These are phyloP conservation scores for Karalla daura DNA, from an alignment of 2,797 vertebrate genomes.

Conservation along the genomic window DNA sequence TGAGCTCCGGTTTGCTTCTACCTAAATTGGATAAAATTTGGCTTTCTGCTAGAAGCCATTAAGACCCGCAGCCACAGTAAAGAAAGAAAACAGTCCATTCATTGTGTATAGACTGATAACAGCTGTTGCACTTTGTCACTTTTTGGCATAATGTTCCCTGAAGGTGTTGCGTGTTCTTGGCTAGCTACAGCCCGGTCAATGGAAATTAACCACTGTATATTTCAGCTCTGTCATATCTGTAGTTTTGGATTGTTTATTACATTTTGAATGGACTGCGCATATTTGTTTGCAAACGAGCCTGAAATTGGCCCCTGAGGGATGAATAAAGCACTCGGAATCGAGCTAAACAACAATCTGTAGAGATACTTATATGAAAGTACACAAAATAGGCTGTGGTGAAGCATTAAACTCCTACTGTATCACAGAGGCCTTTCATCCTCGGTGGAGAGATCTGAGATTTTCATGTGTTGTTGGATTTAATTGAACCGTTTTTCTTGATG, in stretches of 20 bases:
- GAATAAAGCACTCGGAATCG: not conserved
- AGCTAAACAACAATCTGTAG: not conserved
- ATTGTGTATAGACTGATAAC: not conserved
- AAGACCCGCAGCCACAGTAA: not conserved
- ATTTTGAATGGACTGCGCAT: not conserved
- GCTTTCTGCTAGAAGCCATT: not conserved
- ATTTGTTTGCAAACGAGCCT: not conserved
- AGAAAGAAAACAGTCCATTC: not conserved
- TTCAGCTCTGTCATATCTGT: not conserved
- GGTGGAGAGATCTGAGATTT: slow-evolving; percentile 13
- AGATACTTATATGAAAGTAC: not conserved
- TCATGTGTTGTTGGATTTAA: slow-evolving; percentile 26
- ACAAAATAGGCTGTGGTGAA: slow-evolving; percentile 10
- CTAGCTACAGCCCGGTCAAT: not conserved
- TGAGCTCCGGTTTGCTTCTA: not conserved
- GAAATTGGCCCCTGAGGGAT: not conserved
- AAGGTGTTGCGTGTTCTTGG: not conserved
- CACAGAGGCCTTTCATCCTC: not conserved
- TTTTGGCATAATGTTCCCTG: not conserved
- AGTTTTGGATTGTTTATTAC: not conserved
- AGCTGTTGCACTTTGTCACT: not conserved
- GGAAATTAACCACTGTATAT: not conserved
- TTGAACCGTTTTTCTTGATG: slow-evolving; percentile 21
- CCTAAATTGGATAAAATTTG: not conserved
- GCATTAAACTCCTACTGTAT: not conserved